Percentiles rank a stretch among this genome's conserved stretches.
Conservation (phyloP, 1,140 invertebrate species). For the Drosophila murphyi region DNA sequence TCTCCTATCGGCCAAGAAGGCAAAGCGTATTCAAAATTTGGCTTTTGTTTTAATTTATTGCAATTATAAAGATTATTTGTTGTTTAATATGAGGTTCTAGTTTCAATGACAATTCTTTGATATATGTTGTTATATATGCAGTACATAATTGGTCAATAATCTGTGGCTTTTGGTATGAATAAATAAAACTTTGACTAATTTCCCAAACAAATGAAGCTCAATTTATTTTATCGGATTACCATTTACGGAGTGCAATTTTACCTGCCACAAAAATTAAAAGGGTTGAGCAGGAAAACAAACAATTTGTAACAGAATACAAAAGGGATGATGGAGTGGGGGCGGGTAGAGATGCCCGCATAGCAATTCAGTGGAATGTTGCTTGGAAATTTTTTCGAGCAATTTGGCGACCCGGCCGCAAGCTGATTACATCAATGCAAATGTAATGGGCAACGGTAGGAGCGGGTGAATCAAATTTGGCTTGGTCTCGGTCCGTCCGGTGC, state of each 20-base stretch:
- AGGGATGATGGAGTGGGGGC: constrained; percentile 12
- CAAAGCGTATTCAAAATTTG: neutral
- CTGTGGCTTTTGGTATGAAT: neutral
- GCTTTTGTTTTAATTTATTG: neutral
- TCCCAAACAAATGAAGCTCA: neutral
- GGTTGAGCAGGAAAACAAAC: constrained; percentile 58
- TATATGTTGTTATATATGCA: neutral
- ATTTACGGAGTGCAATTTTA: constrained; percentile 34
- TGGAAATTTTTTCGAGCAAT: constrained; percentile 59
- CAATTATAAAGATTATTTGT: neutral
- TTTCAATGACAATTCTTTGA: too few relatives aligned
- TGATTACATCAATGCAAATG: constrained; percentile 82
- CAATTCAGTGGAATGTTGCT: constrained; percentile 71
- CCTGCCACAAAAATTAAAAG: constrained; percentile 54
- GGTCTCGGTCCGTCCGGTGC: neutral
- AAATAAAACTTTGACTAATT: neutral
- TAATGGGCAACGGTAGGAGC: constrained; percentile 12
- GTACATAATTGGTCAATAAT: neutral
- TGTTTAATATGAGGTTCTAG: neutral
- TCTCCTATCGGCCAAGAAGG: neutral
- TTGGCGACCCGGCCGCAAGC: constrained; percentile 68
- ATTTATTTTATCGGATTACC: constrained; percentile 46
- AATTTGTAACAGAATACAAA: constrained; percentile 63
- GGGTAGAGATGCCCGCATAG: constrained; percentile 55
- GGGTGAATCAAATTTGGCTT: constrained; percentile 25